These are phyloP conservation scores for Pangasius macronema DNA, from an alignment of 2,797 vertebrate species.

Conservation along the genomic window DNA sequence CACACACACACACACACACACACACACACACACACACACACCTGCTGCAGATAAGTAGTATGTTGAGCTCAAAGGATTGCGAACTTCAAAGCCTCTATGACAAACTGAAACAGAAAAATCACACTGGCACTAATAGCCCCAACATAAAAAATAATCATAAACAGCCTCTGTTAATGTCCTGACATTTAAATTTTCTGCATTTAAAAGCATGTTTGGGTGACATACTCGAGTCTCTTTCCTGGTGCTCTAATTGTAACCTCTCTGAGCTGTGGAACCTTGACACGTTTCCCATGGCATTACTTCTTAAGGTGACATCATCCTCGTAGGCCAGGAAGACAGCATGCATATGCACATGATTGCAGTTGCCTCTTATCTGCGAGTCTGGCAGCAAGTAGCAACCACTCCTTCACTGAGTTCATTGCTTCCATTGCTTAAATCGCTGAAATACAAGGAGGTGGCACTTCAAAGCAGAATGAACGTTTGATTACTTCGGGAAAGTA, in stretches of 20 bases:
- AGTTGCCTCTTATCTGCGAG: slow-evolving; percentile 64
- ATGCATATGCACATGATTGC: slow-evolving; percentile 53
- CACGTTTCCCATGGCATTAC: neutral
- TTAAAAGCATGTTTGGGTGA: slow-evolving; percentile 20
- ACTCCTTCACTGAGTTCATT: slow-evolving; percentile 46
- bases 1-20: slow-evolving; percentile 2
- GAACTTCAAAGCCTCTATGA: slow-evolving; percentile 12
- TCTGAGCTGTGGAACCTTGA: slow-evolving; percentile 19
- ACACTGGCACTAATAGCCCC: slow-evolving; percentile 7
- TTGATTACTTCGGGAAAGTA: slow-evolving; percentile 64
- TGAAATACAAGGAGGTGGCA: slow-evolving; percentile 67
- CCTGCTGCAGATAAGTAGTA: slow-evolving; percentile 26
- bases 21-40: slow-evolving; percentile 14
- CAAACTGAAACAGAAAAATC: neutral
- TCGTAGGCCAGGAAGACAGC: slow-evolving; percentile 26
- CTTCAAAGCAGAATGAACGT: slow-evolving; percentile 69
- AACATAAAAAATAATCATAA: neutral
- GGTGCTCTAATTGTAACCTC: slow-evolving; percentile 15
- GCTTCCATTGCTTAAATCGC: slow-evolving; percentile 64
- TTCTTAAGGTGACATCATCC: slow-evolving; percentile 40
- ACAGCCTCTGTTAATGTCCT: neutral
- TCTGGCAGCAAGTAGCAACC: slow-evolving; percentile 61
- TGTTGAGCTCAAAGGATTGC: slow-evolving; percentile 53
- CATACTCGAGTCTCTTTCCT: slow-evolving; percentile 26
- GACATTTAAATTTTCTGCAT: slow-evolving; percentile 11